A percentile compares a stretch with the other conserved stretches of the same genome.
These are phyloP conservation scores for Chlorops oryzae DNA, from an alignment of 1,140 invertebrate genomes.

Conservation along the genomic window DNA sequence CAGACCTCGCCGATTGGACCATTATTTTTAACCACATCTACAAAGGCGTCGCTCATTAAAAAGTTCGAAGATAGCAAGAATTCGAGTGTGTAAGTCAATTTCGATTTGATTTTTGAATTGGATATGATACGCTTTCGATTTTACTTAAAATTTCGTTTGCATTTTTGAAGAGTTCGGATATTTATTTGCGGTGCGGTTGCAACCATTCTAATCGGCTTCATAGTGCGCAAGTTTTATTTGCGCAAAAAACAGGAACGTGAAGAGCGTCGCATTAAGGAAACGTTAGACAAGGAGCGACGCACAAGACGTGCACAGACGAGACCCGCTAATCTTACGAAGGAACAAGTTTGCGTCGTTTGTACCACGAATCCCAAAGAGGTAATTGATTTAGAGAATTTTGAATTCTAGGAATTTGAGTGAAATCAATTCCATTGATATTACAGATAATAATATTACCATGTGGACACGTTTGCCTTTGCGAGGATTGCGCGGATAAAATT, in stretches of 20 bases:
- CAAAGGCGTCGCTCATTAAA: conserved; percentile 59
- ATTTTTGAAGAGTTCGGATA: conserved; percentile 30
- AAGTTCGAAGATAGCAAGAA: conserved; percentile 61
- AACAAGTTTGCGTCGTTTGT: conserved; percentile 72
- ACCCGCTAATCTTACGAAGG: conserved; percentile 57
- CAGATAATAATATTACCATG: conserved; percentile 74
- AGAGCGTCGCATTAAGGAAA: conserved; percentile 54
- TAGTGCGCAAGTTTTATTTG: conserved; percentile 57
- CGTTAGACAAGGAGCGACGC: conserved; percentile 57
- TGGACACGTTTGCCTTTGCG: conserved; percentile 77
- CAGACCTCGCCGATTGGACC: conserved; percentile 65
- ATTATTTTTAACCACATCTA: conserved; percentile 65
- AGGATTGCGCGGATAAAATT: conserved; percentile 70
- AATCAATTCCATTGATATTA: not conserved
- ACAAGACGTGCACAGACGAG: conserved; percentile 58
- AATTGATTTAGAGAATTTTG: not conserved
- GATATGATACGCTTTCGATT: not conserved
- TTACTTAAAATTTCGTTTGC: conserved; percentile 1
- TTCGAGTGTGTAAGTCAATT: conserved; percentile 28
- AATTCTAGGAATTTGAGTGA: not conserved
- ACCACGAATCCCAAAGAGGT: conserved; percentile 67
- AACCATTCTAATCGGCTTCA: conserved; percentile 56
- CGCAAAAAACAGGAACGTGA: conserved; percentile 53
- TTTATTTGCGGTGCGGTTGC: conserved; percentile 63
- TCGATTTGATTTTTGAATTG: not conserved